Percentiles rank a stretch among this genome's conserved stretches.
These are phyloP conservation scores for Indri indri DNA, from an alignment of 2,113 vertebrate species.

Conservation along the genomic window DNA sequence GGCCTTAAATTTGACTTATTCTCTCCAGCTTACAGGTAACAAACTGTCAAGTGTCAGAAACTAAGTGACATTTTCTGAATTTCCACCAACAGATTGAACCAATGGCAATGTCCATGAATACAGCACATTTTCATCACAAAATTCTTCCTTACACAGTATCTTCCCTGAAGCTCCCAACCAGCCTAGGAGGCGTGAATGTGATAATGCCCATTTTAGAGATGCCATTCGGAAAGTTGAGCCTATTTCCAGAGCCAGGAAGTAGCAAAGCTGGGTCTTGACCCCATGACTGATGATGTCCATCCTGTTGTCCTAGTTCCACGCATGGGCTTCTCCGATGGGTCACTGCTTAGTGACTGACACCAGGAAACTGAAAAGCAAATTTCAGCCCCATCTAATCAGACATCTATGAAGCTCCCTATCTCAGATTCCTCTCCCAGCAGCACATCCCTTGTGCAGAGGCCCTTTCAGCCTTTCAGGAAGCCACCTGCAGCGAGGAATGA, in stretches of 20 bases:
- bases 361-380: not conserved
- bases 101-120: not conserved
- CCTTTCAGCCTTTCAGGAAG: not conserved
- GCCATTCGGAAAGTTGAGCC: not conserved
- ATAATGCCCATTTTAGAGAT: not conserved
- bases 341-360: not conserved
- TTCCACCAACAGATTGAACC: not conserved
- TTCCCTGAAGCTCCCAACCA: not conserved
- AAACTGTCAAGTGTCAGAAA: not conserved
- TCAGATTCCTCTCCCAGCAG: not conserved
- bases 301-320: too few species aligned
- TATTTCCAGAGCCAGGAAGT: not conserved
- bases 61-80: not conserved
- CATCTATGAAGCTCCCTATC: not conserved
- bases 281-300: rapidly evolving
- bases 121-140: not conserved
- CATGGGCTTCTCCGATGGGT: rapidly evolving
- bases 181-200: not conserved
- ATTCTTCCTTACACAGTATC: not conserved
- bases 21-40: not conserved
- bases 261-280: not conserved
- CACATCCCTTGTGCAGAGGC: rapidly evolving
- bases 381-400: too few species aligned
- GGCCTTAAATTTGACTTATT: not conserved
- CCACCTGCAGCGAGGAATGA: not conserved